Base-by-base conservation (phyloP, 2,888 invertebrate species). In the Nomada flava region DNA sequence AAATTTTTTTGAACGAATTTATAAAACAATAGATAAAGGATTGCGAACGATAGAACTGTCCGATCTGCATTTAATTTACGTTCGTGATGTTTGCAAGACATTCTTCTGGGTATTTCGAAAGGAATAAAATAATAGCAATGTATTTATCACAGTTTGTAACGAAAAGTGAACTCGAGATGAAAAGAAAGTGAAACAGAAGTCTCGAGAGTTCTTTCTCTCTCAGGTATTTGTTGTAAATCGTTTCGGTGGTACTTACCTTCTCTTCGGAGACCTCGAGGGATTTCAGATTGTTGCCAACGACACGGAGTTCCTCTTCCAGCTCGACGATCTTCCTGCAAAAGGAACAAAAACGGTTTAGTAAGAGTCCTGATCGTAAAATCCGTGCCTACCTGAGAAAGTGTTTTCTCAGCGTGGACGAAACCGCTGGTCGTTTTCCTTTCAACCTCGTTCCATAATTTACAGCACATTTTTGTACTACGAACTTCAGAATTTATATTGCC, bases 271-370 rank as follows among this genome's bases (percentile, higher is more conserved):
- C 99, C 96, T 99, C 99, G 94, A 99, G 97, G 94, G 99, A 99
- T 95, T 99, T 99, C 96, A 99, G 96, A 97, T 99, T 99, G 97
- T 99, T 99, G 94, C 99, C 99, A 95, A 99, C 99, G 94, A 99
- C 99, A 94, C 99, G 98, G 95, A 99, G 96, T 95, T 99, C 99
- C 95, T 99, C 99, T 95, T 99, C 99, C 96, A 99, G 97, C 95
- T 99, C 99, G 95, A 99, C 98, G 95, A 99, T 99, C 97, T 99
- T 99, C 95, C 98, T 98, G 96, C 82, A 93, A 94, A 89, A 84
- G n/a, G 76, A 82, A 85, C 29, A 13, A 59, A 50, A 59, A 50
- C 36, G 44, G 23, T 68, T 79, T 74, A 71, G 44, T n/a, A 77
- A 11, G 29, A 50, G 26, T 55, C 44, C 36, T 15, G 59, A 20